Evolutionary conservation across 2,797 vertebrate species (phyloP), one percentile per base, ranked within the genome.

Genomic region (Octomys mimax): DNA sequence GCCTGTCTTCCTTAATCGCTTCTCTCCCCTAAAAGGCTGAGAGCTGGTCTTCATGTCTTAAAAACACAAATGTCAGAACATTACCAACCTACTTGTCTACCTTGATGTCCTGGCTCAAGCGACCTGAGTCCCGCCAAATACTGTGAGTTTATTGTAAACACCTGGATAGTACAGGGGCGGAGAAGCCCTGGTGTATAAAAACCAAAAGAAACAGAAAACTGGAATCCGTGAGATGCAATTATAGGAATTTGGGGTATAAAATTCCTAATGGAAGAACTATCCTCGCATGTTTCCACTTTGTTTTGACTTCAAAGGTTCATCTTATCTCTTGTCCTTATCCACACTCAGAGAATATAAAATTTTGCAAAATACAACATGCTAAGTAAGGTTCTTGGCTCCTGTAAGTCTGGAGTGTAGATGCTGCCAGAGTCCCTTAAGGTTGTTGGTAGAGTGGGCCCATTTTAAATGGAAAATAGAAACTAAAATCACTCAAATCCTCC

Each of bases 1-100:
- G 84, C 57, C 70, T 75, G 71, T 95, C 91, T 97, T 96, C 95
- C 91, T 93, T 97, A 97, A 98, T 98, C 79, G 94, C 96, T 95
- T 98, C 94, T 96, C 97, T 92, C 92, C 97, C 91, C 31, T 91
- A 98, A 96, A 97, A 97, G 95, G 64, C 95, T 98, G 98, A 95
- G 98, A 97, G 92, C 33, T 82, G 96, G 39, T 94, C 92, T 98
- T 88, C 70, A 21, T 94, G 87, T 96, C 95, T 96, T 97, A 94
- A 98, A 87, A 95, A 91, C 86, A 71, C 62, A 83, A 8, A 86
- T 59, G 19, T 97, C 94, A 97, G 93, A 96, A 96, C 42, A 54
- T 96, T 22, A 80, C 77, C 89, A 85, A 92, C 87, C 94, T 97
- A 97, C 92, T 97, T 96, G 62, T 97, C 92, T 97, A 89, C 61